phyloP scores from a whole-genome alignment of 2,888 invertebrate species.

The Cryptus armator region DNA sequence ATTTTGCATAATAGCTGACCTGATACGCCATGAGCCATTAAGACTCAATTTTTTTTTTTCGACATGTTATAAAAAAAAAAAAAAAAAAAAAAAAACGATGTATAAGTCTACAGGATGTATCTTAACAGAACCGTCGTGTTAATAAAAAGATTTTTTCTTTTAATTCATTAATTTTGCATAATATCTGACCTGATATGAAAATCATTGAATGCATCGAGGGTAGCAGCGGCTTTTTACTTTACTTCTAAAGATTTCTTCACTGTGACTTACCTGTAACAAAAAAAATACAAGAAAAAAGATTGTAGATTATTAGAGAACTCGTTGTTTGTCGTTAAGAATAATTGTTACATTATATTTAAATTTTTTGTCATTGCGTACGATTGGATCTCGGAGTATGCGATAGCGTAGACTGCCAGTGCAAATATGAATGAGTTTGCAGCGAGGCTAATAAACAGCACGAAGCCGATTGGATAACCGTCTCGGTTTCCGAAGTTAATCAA shows the following conservation, averaged over 20 bases:
- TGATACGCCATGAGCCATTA: conserved; percentile 38
- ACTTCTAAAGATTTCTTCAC: conserved; percentile 53
- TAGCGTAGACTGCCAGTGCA: conserved; percentile 26
- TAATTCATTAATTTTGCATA: not conserved
- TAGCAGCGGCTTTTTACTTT: conserved; percentile 48
- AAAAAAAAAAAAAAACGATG: not conserved
- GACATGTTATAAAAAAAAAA: not conserved
- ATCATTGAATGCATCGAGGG: conserved; percentile 67
- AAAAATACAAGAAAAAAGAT: conserved; percentile 51
- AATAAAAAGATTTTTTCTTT: not conserved
- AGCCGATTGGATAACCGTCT: conserved; percentile 58
- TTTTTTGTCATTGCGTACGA: not conserved
- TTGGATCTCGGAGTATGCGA: not conserved
- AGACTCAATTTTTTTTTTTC: not conserved
- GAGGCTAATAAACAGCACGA: conserved; percentile 46
- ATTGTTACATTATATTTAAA: not conserved
- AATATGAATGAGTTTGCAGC: conserved; percentile 51
- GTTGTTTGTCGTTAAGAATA: not conserved
- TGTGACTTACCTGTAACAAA: conserved; percentile 78
- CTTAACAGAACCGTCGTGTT: not conserved
- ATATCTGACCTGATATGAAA: conserved; percentile 70
- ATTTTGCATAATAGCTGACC: conserved; percentile 64
- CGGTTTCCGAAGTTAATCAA: conserved; percentile 64
- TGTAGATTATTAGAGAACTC: conserved; percentile 7
- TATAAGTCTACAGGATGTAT: not conserved